These are phyloP conservation scores for Borostomias antarcticus DNA, from an alignment of 2,797 vertebrate species.

Conservation along the genomic window DNA sequence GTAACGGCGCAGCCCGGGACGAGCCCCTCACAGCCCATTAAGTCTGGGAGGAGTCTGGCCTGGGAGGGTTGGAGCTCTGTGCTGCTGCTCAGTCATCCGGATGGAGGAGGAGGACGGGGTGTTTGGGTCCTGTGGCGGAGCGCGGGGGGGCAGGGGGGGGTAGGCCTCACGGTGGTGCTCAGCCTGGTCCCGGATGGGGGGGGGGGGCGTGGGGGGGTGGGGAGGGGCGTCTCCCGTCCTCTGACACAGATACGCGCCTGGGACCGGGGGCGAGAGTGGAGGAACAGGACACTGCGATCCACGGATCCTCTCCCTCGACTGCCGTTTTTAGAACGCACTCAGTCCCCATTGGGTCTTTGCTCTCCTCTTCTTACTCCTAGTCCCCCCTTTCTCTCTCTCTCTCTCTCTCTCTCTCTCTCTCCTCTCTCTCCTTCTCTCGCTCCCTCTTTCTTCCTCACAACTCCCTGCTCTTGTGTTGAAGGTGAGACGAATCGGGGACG, in stretches of 20 bases:
- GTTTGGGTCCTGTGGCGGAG: constrained; percentile 37
- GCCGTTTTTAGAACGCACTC: constrained; percentile 50
- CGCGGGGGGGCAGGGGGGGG: no score
- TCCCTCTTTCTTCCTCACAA: neutral
- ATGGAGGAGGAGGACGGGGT: no score
- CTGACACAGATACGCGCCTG: constrained; percentile 21
- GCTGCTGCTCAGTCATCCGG: constrained; percentile 38
- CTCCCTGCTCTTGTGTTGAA: constrained; percentile 33
- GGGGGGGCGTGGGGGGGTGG: no score
- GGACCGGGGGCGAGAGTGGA: neutral
- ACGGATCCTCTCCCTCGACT: constrained; percentile 16
- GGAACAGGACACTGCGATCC: neutral
- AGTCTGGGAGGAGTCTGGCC: constrained; percentile 42
- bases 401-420: neutral
- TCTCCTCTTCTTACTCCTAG: constrained; percentile 2
- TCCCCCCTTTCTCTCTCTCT: neutral
- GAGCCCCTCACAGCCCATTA: constrained; percentile 37
- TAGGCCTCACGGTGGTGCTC: constrained; percentile 24
- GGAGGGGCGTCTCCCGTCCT: constrained; percentile 36
- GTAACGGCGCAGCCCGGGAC: constrained; percentile 4
- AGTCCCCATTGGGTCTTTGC: constrained; percentile 25
- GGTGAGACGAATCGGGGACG: constrained; percentile 47
- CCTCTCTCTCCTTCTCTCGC: neutral
- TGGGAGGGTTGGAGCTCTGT: constrained; percentile 32
- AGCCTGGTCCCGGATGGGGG: constrained; percentile 21